Conservation (phyloP, 2,888 invertebrate genomes). For the Ormyrus thymus region DNA sequence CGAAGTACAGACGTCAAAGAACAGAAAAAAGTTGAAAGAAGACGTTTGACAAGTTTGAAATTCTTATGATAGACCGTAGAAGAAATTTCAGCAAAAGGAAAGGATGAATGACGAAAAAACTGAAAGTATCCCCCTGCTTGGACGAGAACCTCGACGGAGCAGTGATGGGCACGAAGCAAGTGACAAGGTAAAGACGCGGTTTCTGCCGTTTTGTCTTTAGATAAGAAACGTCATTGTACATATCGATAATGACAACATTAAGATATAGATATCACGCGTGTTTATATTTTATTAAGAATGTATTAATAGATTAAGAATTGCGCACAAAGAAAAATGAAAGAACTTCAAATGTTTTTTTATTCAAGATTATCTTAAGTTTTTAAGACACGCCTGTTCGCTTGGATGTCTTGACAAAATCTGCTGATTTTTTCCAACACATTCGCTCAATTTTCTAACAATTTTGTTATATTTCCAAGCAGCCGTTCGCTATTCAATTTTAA, state of each 20-base stretch:
- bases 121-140: constrained; percentile 48
- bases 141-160: constrained; percentile 1
- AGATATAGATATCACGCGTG: background rate
- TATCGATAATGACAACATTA: constrained; percentile 14
- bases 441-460: too few relatives aligned
- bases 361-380: too few relatives aligned
- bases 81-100: too few relatives aligned
- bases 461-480: too few relatives aligned
- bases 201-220: background rate
- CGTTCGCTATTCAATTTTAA: too few relatives aligned
- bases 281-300: too few relatives aligned
- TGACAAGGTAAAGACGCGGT: constrained; percentile 40
- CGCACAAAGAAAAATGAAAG: too few relatives aligned
- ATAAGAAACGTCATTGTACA: background rate
- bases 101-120: constrained; percentile 4
- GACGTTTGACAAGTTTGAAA: background rate
- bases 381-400: too few relatives aligned
- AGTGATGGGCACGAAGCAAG: constrained; percentile 14
- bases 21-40: background rate
- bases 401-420: too few relatives aligned
- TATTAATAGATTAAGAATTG: too few relatives aligned
- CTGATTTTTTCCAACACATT: too few relatives aligned
- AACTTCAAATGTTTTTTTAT: too few relatives aligned
- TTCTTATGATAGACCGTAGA: background rate
- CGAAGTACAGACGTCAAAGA: background rate